Base-by-base conservation (phyloP, 2,113 vertebrate genomes). In the Lamprologus sp. region DNA sequence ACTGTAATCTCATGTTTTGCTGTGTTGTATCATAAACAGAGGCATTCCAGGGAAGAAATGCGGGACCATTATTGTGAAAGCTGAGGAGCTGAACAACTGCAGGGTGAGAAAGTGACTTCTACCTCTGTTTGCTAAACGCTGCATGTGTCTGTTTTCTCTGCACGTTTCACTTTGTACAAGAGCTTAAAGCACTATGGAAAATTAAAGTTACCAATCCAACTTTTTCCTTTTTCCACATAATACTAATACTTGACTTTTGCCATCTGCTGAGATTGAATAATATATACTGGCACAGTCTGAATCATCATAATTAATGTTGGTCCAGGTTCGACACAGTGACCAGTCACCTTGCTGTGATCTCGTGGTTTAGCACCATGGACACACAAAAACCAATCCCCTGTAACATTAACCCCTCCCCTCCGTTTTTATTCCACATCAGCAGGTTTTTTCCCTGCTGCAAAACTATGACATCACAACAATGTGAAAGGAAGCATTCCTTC, bases 1-100 rank as follows among this genome's bases (percentile, higher is more conserved):
- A 85, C 9, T 0, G 42, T 11, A 28, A 47, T 21, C 28, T 81
- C 35, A n/a, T 88, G 70, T 79, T 37, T 79, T 65, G 31, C 26
- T 28, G 6, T 90, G 2, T 80, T 90, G 91, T 83, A n/a, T 96
- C 91, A 86, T 85, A 89, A 87, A n/a, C 94, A 99, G 98, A 82
- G 99, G 99, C 89, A 99, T 99, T 93, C 97, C 97, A 56, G 98
- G 98, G 54, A 99, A 97, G 95, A 99, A 99, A 87, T 99, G 99
- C 84, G 99, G 99, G 82, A 98, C 95, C 2, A 97, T 98, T 88
- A 98, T 99, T 70, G 96, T 99, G 84, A 98, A 97, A 91, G 99
- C 97, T 5, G 99, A 99, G 92, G 99, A 99, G 81, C 95, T 99
- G 35, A 97, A 97, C 89, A 99, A 99, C 90, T 99, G 99, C 96